A percentile compares a stretch with the other conserved stretches of the same genome.
Conservation (phyloP, 64 coral and sea anemone genomes). For the Astreopora myriophthalma region DNA sequence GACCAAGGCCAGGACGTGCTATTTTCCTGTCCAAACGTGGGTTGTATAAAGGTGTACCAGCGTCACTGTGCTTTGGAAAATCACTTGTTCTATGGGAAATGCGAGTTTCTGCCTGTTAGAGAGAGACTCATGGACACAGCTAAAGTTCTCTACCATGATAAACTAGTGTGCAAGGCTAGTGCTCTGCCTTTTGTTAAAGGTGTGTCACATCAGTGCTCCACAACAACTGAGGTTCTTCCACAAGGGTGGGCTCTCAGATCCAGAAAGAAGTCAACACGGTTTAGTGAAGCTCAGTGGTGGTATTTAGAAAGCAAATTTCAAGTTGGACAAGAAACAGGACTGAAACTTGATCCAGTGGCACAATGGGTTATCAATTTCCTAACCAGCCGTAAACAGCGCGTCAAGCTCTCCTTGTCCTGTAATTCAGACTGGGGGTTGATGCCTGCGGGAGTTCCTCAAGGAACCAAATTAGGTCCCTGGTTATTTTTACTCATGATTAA, state of each 20-base stretch:
- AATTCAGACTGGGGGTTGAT: no score
- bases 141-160: neutral
- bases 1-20: neutral
- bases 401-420: no score
- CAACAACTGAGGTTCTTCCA: no score
- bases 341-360: neutral
- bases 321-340: neutral
- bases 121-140: neutral
- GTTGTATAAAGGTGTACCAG: slow-evolving; percentile 31
- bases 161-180: neutral
- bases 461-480: no score
- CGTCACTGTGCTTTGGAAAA: slow-evolving; percentile 43
- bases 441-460: no score
- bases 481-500: no score
- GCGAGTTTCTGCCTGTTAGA: slow-evolving; percentile 20
- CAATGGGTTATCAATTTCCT: no score
- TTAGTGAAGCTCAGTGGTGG: neutral
- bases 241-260: no score
- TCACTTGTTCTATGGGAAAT: slow-evolving; percentile 32
- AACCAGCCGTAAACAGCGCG: no score
- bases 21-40: slow-evolving; percentile 29
- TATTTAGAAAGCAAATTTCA: neutral
- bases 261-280: neutral
- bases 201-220: no score
- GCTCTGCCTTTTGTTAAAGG: no score